Base-by-base conservation (phyloP, 2,888 invertebrate genomes). In the Xestia rhomboidea region DNA sequence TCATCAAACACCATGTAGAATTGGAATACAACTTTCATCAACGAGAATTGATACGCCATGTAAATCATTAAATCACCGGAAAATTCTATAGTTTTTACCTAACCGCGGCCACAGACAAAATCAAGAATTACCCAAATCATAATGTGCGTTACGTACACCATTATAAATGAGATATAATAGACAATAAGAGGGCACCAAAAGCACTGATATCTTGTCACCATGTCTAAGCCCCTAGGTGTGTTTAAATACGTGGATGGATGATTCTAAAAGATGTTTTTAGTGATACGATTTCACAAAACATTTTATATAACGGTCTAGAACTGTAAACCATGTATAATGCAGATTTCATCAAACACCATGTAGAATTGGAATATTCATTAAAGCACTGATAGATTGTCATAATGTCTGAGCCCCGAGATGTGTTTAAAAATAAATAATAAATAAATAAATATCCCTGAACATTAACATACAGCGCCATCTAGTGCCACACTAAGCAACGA, bases 361-460 rank as follows among this genome's bases (percentile, higher is more conserved):
- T 41, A 27, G 2, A 78, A 82, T 82, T 82, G 24, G 2, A 73
- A 66, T 75, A 34, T n/a, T n/a, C n/a, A n/a, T n/a, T n/a, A n/a
- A n/a, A n/a, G n/a, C n/a, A n/a, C n/a, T n/a, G n/a, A n/a, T n/a
- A n/a, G n/a, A n/a, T n/a, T n/a, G n/a, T n/a, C n/a, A n/a, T n/a
- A n/a, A n/a, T n/a, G n/a, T n/a, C n/a, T n/a, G n/a, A n/a, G n/a
- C n/a, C n/a, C n/a, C n/a, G n/a, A n/a, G n/a, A n/a, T n/a, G n/a
- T n/a, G n/a, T n/a, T n/a, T n/a, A n/a, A n/a, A n/a, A n/a, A n/a
- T n/a, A n/a, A n/a, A n/a, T n/a, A n/a, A n/a, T n/a, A n/a, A n/a
- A n/a, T n/a, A n/a, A n/a, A n/a, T n/a, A n/a, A n/a, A n/a, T n/a
- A n/a, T n/a, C n/a, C n/a, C n/a, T n/a, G n/a, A n/a, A n/a, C n/a